Percentiles rank a stretch among this genome's conserved stretches.
These are phyloP conservation scores for Potamarius usumacintae DNA, from an alignment of 2,113 vertebrate species.

Conservation along the genomic window DNA sequence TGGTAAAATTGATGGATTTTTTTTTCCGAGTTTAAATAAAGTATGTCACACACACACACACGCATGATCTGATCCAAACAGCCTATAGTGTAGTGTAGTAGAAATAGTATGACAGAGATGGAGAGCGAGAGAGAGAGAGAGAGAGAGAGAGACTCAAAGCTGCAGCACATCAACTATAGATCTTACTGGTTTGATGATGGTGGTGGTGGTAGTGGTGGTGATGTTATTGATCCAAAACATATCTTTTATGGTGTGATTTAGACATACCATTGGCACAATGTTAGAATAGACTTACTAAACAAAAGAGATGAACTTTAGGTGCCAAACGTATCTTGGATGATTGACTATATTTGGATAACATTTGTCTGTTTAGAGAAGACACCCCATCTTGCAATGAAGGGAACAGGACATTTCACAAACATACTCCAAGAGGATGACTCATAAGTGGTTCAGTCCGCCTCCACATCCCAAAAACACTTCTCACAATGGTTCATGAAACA, in stretches of 20 bases:
- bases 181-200: background rate
- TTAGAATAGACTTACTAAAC: background rate
- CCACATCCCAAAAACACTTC: conserved; percentile 4
- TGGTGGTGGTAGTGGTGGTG: background rate
- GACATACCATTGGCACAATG: background rate
- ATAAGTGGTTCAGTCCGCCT: conserved; percentile 3
- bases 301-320: background rate
- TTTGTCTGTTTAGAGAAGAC: background rate
- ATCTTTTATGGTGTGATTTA: background rate
- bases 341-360: background rate
- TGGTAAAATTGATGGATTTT: too few relatives aligned
- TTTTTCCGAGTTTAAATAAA: too few relatives aligned
- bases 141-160: background rate
- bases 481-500: background rate
- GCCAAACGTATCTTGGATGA: background rate
- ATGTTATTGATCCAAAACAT: background rate
- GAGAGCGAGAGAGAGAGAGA: background rate
- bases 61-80: background rate
- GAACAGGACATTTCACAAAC: background rate
- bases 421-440: conserved; percentile 13
- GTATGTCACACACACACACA: too few relatives aligned
- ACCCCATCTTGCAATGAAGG: background rate
- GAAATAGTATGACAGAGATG: background rate
- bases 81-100: background rate
- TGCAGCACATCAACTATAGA: background rate